Evolutionary conservation across 2,888 invertebrate genomes (phyloP).

Genomic region (Andrena camellia): DNA sequence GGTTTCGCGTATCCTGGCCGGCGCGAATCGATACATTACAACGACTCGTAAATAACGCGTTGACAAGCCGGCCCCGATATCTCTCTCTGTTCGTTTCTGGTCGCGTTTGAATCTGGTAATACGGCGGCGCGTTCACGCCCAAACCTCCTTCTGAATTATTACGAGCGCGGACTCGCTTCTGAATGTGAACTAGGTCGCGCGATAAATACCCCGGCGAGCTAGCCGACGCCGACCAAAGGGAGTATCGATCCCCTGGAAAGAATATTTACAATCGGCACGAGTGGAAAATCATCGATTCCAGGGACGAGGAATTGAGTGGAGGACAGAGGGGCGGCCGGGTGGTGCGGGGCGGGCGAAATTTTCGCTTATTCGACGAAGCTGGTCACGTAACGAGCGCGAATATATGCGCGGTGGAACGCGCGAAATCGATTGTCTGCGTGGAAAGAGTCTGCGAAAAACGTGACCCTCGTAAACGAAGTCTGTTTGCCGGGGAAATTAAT

Average conservation of each 20-base stretch:
- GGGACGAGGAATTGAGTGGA: not conserved
- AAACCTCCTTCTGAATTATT: conserved; percentile 60
- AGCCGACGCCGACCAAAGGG: not conserved
- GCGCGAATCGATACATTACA: conserved; percentile 71
- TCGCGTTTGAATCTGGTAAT: conserved; percentile 35
- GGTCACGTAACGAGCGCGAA: conserved; percentile 62
- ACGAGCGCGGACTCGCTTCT: conserved; percentile 11
- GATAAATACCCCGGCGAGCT: conserved; percentile 14
- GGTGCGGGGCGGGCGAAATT: conserved; percentile 28
- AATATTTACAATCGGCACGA: conserved; percentile 14
- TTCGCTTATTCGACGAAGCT: conserved; percentile 65
- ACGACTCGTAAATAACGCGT: conserved; percentile 73
- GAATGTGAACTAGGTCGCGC: not conserved
- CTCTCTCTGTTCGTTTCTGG: conserved; percentile 54
- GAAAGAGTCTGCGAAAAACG: conserved; percentile 55
- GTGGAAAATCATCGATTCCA: conserved; percentile 7
- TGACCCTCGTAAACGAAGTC: conserved; percentile 56
- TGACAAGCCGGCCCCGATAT: conserved; percentile 71
- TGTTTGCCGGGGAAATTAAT: conserved; percentile 59
- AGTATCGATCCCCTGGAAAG: not conserved
- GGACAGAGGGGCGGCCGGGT: too few species aligned
- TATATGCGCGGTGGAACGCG: conserved; percentile 34
- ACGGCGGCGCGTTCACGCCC: conserved; percentile 27
- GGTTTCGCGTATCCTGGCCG: not conserved
- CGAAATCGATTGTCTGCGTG: conserved; percentile 51